These are phyloP conservation scores for Aurelia coerulea DNA, from an alignment of 30 jellyfish, hydroid and myxozoan genomes.

Conservation along the genomic window DNA sequence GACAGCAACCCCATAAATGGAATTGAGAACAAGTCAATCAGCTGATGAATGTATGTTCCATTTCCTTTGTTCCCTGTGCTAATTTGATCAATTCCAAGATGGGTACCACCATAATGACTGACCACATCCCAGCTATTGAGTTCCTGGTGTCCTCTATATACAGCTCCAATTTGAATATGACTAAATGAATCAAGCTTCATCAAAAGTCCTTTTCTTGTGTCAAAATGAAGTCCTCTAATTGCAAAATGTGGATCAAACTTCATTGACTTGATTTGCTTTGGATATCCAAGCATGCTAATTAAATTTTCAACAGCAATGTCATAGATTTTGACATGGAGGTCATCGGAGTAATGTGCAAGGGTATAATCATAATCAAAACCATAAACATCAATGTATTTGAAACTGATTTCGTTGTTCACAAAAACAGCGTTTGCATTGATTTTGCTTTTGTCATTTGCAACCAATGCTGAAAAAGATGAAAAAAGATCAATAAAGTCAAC, in stretches of 20 bases:
- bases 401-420: slow-evolving; percentile 95
- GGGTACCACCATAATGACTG: slow-evolving; percentile 87
- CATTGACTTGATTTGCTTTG: slow-evolving; percentile 74
- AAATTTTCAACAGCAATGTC: slow-evolving; percentile 77
- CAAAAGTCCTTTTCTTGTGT: slow-evolving; percentile 86
- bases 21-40: slow-evolving; percentile 84
- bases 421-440: slow-evolving; percentile 84
- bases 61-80: slow-evolving; percentile 76
- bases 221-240: slow-evolving; percentile 94
- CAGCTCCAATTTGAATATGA: slow-evolving; percentile 88
- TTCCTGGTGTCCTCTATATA: slow-evolving; percentile 88
- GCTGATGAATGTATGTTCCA: slow-evolving; percentile 90
- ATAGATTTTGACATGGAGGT: slow-evolving; percentile 72
- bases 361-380: slow-evolving; percentile 99
- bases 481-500: neutral
- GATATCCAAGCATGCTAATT: slow-evolving; percentile 84
- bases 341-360: slow-evolving; percentile 85
- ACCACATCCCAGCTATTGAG: slow-evolving; percentile 88
- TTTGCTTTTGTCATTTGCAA: slow-evolving; percentile 16
- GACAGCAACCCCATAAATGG: slow-evolving; percentile 89
- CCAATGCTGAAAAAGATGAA: slow-evolving; percentile 17
- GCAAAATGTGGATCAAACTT: slow-evolving; percentile 83
- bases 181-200: slow-evolving; percentile 94
- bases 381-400: slow-evolving; percentile 87
- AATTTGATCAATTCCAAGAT: slow-evolving; percentile 82